Percentiles rank a stretch among this genome's conserved stretches.
Evolutionary conservation across 2,113 vertebrate genomes (phyloP).

Genomic region (Carlito syrichta): DNA sequence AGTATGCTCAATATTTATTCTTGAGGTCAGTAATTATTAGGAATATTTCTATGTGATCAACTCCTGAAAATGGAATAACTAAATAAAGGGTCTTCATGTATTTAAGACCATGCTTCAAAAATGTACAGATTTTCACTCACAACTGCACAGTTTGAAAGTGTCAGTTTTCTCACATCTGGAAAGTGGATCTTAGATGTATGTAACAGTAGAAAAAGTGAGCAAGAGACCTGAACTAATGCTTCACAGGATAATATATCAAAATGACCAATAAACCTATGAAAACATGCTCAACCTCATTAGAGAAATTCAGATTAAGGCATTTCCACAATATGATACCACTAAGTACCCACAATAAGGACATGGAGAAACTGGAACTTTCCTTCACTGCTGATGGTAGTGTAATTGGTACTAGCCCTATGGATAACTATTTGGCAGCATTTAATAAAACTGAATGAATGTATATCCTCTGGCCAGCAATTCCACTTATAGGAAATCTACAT

Average conservation of each 20-base stretch:
- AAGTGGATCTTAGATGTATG: background rate
- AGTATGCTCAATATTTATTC: background rate
- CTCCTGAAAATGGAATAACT: background rate
- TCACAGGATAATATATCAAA: background rate
- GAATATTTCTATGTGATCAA: background rate
- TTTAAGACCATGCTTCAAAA: background rate
- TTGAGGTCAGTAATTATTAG: background rate
- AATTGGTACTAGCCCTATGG: too few species aligned
- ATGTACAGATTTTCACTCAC: background rate
- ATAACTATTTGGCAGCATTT: background rate
- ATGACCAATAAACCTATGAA: background rate
- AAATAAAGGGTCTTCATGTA: background rate
- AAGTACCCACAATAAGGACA: background rate
- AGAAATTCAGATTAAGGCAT: background rate
- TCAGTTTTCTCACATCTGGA: background rate
- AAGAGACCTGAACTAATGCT: background rate
- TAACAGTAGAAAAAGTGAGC: background rate
- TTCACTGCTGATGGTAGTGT: too few species aligned
- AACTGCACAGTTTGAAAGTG: background rate
- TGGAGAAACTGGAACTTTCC: background rate
- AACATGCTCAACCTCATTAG: background rate
- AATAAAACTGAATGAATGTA: background rate
- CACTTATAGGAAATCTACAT: background rate
- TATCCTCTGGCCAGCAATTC: background rate
- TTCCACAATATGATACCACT: background rate